Evolutionary conservation across 2,888 invertebrate genomes (phyloP).

Genomic region (Prosopocoilus inquinatus): DNA sequence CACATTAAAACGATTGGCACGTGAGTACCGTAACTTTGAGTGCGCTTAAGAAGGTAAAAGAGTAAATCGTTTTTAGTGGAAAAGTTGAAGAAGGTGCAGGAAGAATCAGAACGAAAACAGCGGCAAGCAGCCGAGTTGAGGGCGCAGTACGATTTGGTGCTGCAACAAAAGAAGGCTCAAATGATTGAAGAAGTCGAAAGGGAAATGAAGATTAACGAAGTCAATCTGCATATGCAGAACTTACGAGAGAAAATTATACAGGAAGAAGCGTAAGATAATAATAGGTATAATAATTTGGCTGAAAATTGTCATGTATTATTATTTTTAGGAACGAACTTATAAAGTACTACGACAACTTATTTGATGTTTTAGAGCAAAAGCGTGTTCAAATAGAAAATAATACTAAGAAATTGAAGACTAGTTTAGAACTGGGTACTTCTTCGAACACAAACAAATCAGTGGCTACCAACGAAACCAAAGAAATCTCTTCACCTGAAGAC

Average conservation of each 20-base stretch:
- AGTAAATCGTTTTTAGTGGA: slow-evolving; percentile 38
- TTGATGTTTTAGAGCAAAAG: slow-evolving; percentile 30
- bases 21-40: slow-evolving; percentile 35
- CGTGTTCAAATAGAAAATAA: slow-evolving; percentile 52
- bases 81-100: slow-evolving; percentile 35
- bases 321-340: too few relatives aligned
- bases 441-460: too few relatives aligned
- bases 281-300: slow-evolving; percentile 5
- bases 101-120: slow-evolving; percentile 38
- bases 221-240: slow-evolving; percentile 37
- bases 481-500: too few relatives aligned
- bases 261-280: slow-evolving; percentile 45
- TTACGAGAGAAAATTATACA: slow-evolving; percentile 41
- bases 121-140: slow-evolving; percentile 37
- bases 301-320: slow-evolving; percentile 5
- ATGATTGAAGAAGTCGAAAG: slow-evolving; percentile 39
- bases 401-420: too few relatives aligned
- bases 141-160: slow-evolving; percentile 42
- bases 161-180: slow-evolving; percentile 38
- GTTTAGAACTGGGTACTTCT: too few relatives aligned
- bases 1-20: slow-evolving; percentile 43
- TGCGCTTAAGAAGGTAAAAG: neutral
- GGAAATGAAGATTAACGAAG: slow-evolving; percentile 39
- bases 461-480: too few relatives aligned
- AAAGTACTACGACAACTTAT: too few relatives aligned